phyloP scores from a whole-genome alignment of 2,888 invertebrate genomes.

The Cenopis cana region DNA sequence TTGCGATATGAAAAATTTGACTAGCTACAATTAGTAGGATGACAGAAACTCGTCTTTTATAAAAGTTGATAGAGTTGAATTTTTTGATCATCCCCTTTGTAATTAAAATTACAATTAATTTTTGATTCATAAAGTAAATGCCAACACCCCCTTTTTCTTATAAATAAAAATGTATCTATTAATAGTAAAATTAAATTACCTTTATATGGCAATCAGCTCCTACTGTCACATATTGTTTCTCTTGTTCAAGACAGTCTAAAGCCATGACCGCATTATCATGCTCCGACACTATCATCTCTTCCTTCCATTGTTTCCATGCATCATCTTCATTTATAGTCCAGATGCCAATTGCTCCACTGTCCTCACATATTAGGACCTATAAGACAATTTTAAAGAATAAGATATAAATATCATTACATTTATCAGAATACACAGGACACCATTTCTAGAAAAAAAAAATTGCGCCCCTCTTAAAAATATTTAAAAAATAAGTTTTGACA shows the following conservation, averaged over 20 bases:
- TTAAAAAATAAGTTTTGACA: too few species aligned
- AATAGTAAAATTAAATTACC: conserved; percentile 53
- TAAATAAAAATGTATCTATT: too few species aligned
- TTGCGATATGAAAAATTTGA: too few species aligned
- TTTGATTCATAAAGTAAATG: neutral
- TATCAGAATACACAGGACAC: too few species aligned
- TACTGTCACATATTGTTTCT: conserved; percentile 72
- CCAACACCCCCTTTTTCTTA: neutral
- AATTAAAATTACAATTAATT: too few species aligned
- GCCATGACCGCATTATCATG: conserved; percentile 73
- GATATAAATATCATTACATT: neutral
- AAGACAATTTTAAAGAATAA: conserved; percentile 17
- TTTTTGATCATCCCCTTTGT: too few species aligned
- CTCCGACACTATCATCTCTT: conserved; percentile 68
- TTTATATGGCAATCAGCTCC: conserved; percentile 80
- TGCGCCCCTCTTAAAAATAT: too few species aligned
- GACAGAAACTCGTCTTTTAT: too few species aligned
- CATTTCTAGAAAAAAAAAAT: too few species aligned
- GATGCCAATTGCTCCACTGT: conserved; percentile 73
- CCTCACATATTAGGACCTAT: conserved; percentile 78
- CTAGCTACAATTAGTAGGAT: too few species aligned
- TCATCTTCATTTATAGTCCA: conserved; percentile 64
- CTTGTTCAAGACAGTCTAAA: conserved; percentile 68
- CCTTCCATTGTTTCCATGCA: conserved; percentile 70
- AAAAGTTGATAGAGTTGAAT: too few species aligned